These are phyloP conservation scores for Phorcus lineatus DNA, from an alignment of 2,888 invertebrate species.

Conservation along the genomic window DNA sequence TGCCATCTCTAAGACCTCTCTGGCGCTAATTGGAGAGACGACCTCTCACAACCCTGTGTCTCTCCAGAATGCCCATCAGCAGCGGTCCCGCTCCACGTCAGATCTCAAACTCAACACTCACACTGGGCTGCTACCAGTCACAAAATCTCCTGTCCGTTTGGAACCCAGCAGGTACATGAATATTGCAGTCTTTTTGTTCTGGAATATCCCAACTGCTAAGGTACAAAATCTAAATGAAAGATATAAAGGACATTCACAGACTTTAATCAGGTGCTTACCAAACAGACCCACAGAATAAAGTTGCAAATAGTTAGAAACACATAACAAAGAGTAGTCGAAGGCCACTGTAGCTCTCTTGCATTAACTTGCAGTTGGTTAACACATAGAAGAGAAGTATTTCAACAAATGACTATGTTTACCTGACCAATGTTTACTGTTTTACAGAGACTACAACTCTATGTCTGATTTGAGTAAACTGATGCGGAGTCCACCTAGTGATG, in stretches of 20 bases:
- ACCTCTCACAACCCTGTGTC: not conserved
- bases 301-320: too few species aligned
- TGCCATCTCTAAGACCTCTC: constrained; percentile 36
- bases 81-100: not conserved
- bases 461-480: not conserved
- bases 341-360: too few species aligned
- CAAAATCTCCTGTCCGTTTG: not conserved
- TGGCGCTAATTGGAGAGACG: constrained; percentile 41
- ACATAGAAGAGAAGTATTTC: too few species aligned
- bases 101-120: not conserved
- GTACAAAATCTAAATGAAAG: too few species aligned
- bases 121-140: not conserved
- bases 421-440: not conserved
- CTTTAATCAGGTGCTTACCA: too few species aligned
- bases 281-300: too few species aligned
- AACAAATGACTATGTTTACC: too few species aligned
- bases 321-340: too few species aligned
- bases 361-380: too few species aligned
- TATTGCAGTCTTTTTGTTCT: too few species aligned
- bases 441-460: not conserved
- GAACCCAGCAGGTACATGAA: not conserved
- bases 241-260: too few species aligned
- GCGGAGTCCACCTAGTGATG: not conserved
- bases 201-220: too few species aligned
- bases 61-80: not conserved